phyloP scores from a whole-genome alignment of 2,888 invertebrate genomes.

The Stegophylla sp. region DNA sequence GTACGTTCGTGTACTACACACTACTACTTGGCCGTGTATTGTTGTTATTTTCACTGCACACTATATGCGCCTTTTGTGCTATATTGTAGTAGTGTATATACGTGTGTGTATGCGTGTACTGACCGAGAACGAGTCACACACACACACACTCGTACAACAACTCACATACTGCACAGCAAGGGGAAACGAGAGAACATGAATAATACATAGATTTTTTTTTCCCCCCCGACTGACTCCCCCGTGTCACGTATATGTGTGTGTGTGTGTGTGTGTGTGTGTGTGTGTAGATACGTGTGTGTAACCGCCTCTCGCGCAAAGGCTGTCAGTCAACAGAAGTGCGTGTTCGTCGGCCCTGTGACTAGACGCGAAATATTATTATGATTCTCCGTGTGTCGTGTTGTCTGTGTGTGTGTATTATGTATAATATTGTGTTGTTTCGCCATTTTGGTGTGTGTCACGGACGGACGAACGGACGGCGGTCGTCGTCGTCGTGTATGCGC shows the following conservation, averaged over 20 bases:
- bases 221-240: neutral
- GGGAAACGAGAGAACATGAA: constrained; percentile 29
- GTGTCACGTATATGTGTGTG: too few species aligned
- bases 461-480: too few species aligned
- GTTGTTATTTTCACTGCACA: too few species aligned
- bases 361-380: constrained; percentile 43
- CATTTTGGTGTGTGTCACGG: neutral
- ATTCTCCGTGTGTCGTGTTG: constrained; percentile 9
- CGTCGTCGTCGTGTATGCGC: too few species aligned
- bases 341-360: constrained; percentile 42
- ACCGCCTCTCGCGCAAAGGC: too few species aligned
- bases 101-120: too few species aligned
- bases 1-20: neutral
- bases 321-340: constrained; percentile 54
- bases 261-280: too few species aligned
- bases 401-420: constrained; percentile 28
- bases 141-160: neutral
- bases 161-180: too few species aligned
- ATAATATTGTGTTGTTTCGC: too few species aligned
- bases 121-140: constrained; percentile 7
- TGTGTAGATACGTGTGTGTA: too few species aligned
- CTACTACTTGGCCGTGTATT: neutral
- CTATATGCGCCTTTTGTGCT: neutral
- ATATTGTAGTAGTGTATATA: too few species aligned
- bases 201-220: constrained; percentile 31